Percentiles rank a stretch among this genome's conserved stretches.
These are phyloP conservation scores for Masnerella sp. DNA, from an alignment of 2,888 invertebrate genomes.

Conservation along the genomic window DNA sequence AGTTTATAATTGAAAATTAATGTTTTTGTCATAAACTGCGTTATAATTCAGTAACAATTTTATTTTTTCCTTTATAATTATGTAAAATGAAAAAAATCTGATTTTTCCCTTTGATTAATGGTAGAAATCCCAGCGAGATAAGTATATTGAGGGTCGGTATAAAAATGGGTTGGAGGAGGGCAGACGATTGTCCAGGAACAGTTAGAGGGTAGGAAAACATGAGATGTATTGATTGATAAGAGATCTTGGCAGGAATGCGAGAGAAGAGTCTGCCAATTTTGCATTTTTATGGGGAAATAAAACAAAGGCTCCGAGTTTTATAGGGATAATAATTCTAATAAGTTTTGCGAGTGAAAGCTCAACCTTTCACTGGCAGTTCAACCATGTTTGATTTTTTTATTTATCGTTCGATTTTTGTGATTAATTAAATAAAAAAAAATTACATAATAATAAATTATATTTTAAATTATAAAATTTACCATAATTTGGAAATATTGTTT, in stretches of 20 bases:
- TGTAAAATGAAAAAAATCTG: too few species aligned
- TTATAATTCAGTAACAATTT: too few species aligned
- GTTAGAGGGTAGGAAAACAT: slow-evolving; percentile 4
- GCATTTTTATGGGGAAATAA: slow-evolving; percentile 3
- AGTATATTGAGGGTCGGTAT: neutral
- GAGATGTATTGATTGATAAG: slow-evolving; percentile 5
- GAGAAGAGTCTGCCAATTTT: neutral
- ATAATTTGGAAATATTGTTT: too few species aligned
- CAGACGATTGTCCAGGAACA: neutral
- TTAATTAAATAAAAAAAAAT: too few species aligned
- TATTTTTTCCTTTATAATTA: too few species aligned
- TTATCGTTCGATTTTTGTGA: too few species aligned
- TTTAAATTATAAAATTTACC: too few species aligned
- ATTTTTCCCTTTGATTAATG: neutral
- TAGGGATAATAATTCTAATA: neutral
- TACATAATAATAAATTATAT: too few species aligned
- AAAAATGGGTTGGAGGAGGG: slow-evolving; percentile 1
- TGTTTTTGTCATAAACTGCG: too few species aligned
- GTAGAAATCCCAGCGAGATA: neutral
- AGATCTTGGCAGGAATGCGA: neutral
- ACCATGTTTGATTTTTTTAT: too few species aligned
- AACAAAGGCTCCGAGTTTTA: neutral
- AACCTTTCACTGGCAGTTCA: too few species aligned
- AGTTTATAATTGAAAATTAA: too few species aligned
- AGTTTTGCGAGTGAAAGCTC: neutral